These are phyloP conservation scores for Pan paniscus DNA, from an alignment of 2,113 vertebrate species.

Conservation along the genomic window DNA sequence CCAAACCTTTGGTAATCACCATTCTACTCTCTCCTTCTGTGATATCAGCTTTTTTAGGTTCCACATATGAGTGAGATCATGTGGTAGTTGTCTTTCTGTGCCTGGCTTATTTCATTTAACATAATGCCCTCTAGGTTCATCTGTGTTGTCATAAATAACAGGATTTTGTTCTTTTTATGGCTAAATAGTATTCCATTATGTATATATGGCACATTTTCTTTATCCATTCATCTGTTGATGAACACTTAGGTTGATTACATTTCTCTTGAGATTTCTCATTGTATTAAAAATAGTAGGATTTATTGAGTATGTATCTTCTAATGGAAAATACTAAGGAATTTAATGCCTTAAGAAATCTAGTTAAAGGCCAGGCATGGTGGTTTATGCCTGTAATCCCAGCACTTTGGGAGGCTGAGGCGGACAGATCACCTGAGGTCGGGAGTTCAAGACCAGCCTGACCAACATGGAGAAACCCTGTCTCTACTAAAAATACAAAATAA, in stretches of 20 bases:
- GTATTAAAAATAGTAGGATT: slow-evolving; percentile 15
- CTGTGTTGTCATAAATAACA: neutral
- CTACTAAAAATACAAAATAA: too few relatives aligned
- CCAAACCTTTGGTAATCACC: neutral
- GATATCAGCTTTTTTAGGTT: neutral
- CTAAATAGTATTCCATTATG: neutral
- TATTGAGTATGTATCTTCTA: neutral
- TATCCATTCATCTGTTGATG: neutral
- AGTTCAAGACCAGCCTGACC: too few relatives aligned
- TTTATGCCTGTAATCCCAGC: too few relatives aligned
- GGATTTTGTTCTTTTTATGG: neutral
- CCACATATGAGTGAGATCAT: neutral
- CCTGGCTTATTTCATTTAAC: neutral
- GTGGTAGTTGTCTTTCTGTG: neutral
- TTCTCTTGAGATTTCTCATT: neutral
- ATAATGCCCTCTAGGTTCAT: neutral
- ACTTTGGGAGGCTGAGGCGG: too few relatives aligned
- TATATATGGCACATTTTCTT: neutral
- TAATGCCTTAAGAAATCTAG: neutral
- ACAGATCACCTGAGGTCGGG: too few relatives aligned
- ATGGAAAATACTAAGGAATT: slow-evolving; percentile 24
- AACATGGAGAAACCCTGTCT: too few relatives aligned
- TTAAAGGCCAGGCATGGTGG: neutral
- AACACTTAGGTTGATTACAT: neutral
- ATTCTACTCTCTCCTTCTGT: neutral